Percentiles rank a stretch among this genome's conserved stretches.
Evolutionary conservation across 2,113 vertebrate species (phyloP).

Genomic region (Polypterus senegalus): DNA sequence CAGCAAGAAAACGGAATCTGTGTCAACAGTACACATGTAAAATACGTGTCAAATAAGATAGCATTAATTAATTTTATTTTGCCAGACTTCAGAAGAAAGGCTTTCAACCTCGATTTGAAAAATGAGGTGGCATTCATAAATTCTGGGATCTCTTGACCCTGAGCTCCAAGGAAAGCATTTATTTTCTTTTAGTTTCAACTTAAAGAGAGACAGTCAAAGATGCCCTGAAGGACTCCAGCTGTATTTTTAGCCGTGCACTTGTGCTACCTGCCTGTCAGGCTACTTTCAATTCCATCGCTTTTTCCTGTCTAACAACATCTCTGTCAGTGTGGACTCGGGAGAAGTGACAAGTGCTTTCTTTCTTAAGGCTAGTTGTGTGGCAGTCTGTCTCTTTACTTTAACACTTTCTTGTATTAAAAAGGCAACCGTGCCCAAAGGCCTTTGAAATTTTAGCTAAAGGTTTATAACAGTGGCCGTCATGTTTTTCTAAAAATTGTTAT

Average conservation of each 20-base stretch:
- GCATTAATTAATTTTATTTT: conserved; percentile 29
- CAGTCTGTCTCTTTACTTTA: conserved; percentile 26
- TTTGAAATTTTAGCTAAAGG: no score
- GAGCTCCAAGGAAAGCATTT: conserved; percentile 6
- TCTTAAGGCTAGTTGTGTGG: conserved; percentile 25
- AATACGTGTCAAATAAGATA: no score
- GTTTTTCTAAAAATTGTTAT: no score
- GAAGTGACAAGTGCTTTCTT: conserved; percentile 28
- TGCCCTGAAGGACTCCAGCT: conserved; percentile 43
- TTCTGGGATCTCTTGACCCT: conserved; percentile 19
- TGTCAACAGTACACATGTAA: no score
- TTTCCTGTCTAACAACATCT: conserved; percentile 35
- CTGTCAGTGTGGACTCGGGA: conserved; percentile 28
- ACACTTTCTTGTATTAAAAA: conserved; percentile 18
- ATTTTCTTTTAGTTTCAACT: conserved; percentile 27
- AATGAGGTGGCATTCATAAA: conserved; percentile 26
- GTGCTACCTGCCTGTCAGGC: conserved; percentile 34
- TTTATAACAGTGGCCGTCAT: no score
- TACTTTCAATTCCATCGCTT: conserved; percentile 28
- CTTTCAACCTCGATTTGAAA: conserved; percentile 18
- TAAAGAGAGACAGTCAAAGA: conserved; percentile 34
- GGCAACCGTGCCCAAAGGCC: not conserved
- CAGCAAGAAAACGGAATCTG: no score
- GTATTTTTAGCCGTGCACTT: conserved; percentile 35
- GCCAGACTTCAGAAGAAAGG: conserved; percentile 20